Evolutionary conservation across 2,888 invertebrate genomes (phyloP), one percentile per base, ranked within the genome.

Genomic region (Drosophila birchii): DNA sequence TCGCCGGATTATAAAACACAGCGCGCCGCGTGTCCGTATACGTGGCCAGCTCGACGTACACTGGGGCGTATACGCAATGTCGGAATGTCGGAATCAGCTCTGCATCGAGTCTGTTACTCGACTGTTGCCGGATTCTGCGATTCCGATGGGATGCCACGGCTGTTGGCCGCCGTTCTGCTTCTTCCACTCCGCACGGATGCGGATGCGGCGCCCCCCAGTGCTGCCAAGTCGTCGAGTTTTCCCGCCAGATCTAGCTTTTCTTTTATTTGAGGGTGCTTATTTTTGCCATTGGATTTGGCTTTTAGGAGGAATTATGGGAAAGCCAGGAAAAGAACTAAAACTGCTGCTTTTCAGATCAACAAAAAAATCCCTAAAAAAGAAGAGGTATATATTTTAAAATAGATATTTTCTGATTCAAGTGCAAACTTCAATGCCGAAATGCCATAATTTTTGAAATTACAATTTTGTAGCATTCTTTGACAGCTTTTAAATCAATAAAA

Each of bases 31-130:
- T 80, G 86, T 86, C 81, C 80, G 87, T 87, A 72, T 86, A 81
- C 86, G 85, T 83, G 88, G 79, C 81, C 70, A 74, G 63, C 78
- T 85, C 87, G 85, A 85, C 85, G 86, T 81, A 72, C 72, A 85
- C 87, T 85, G 70, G 76, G 41, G 54, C 55, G 66, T 55, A 47
- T 54, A 61, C 61, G 57, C 53, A 49, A 61, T 55, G 73, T 72
- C 57, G 56, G 56, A 56, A 43, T 56, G 39, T 20, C 56, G 56
- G 56, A 56, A 56, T 43, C 56, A 39, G 56, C 56, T 73, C 73
- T 66, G 73, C 73, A 73, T 73, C 74, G 73, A 73, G 73, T 73
- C 73, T 39, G 74, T 49, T 54, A 55, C 73, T 73, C 73, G 73
- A 73, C 75, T 69, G 75, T 69, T 75, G 75, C 67, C 38, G 69